Percentiles rank a stretch among this genome's conserved stretches.
Evolutionary conservation across 2,797 vertebrate genomes (phyloP).

Genomic region (Arrhamphus sclerolepis): DNA sequence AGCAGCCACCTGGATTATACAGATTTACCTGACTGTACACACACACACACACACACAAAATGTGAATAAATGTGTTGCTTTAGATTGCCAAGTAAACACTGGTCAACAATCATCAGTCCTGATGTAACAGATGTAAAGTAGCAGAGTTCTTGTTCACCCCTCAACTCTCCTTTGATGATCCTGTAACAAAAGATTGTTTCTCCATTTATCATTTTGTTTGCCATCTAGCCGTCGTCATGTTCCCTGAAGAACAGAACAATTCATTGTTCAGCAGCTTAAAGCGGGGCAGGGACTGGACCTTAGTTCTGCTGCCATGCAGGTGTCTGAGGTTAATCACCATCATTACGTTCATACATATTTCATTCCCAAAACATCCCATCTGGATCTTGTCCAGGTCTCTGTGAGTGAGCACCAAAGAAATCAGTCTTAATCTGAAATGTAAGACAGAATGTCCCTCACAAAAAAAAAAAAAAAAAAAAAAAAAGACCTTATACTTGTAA

Average conservation of each 20-base stretch:
- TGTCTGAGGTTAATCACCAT: constrained; percentile 71
- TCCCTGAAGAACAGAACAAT: constrained; percentile 69
- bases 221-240: constrained; percentile 42
- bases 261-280: constrained; percentile 64
- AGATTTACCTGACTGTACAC: too few species aligned
- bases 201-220: constrained; percentile 54
- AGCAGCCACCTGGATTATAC: too few species aligned
- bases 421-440: too few species aligned
- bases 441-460: too few species aligned
- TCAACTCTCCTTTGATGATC: constrained; percentile 47
- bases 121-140: background rate
- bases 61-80: background rate
- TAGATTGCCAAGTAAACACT: background rate
- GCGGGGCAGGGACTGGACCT: constrained; percentile 21
- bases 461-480: background rate
- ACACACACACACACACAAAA: too few species aligned
- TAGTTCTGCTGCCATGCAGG: constrained; percentile 49
- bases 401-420: too few species aligned
- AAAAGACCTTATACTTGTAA: too few species aligned
- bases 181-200: constrained; percentile 77
- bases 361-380: constrained; percentile 34
- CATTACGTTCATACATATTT: constrained; percentile 65
- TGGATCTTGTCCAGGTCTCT: constrained; percentile 25
- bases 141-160: background rate
- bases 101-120: background rate